phyloP scores from a whole-genome alignment of 2,797 vertebrate genomes.

The Gallinago stenura region DNA sequence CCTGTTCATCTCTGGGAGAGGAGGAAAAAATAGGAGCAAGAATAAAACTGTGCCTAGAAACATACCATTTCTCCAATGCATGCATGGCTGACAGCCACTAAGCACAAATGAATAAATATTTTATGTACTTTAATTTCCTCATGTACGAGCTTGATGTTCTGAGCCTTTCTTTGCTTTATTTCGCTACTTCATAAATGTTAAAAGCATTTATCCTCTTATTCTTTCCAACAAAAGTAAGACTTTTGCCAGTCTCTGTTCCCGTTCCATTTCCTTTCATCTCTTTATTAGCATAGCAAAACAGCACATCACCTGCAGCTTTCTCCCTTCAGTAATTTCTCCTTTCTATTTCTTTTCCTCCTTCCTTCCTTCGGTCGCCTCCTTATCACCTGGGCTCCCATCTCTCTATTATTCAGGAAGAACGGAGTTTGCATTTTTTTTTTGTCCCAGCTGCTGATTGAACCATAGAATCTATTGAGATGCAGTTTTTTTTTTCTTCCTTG shows the following conservation, averaged over 20 bases:
- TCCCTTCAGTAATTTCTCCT: slow-evolving; percentile 40
- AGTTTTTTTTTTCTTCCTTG: not conserved
- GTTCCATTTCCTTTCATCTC: slow-evolving; percentile 50
- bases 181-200: slow-evolving; percentile 71
- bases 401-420: not conserved
- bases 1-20: not conserved
- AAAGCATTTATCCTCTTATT: slow-evolving; percentile 59
- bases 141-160: slow-evolving; percentile 54
- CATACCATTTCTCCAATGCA: slow-evolving; percentile 8
- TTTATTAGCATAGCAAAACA: slow-evolving; percentile 49
- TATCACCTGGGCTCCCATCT: not conserved
- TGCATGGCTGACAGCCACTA: slow-evolving; percentile 37
- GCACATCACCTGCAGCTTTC: slow-evolving; percentile 53
- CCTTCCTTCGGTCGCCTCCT: not conserved
- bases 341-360: not conserved
- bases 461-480: not conserved
- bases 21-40: slow-evolving; percentile 3
- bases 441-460: slow-evolving; percentile 17
- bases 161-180: slow-evolving; percentile 68
- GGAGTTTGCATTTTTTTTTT: not conserved
- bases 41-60: slow-evolving; percentile 51
- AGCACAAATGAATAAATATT: slow-evolving; percentile 75
- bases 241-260: slow-evolving; percentile 31
- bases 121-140: slow-evolving; percentile 79
- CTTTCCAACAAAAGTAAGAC: slow-evolving; percentile 29